Base-by-base conservation (phyloP, 2,113 vertebrate genomes). In the Acrocephalus kingi region DNA sequence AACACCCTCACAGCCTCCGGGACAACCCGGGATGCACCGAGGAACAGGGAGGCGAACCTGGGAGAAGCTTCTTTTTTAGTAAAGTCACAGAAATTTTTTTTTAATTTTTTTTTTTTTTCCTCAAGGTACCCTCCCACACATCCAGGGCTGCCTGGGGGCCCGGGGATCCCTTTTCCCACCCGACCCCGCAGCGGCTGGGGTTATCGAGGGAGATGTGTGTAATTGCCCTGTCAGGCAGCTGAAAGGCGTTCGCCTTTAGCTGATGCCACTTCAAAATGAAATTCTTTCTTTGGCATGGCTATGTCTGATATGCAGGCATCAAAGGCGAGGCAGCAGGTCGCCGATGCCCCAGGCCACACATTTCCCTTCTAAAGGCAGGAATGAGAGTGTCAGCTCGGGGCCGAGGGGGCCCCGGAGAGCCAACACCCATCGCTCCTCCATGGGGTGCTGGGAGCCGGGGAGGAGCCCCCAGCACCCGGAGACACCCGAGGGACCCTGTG, bases 241-340 rank as follows among this genome's bases (percentile, higher is more conserved):
- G 97, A 97, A 97, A 98, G 97, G 94, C 87, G 56, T 96, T 96
- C 90, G 88, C 97, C 97, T 95, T 97, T 96, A 97, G 98, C 98
- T 98, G 98, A 96, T 98, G 98, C 97, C 98, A 98, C 98, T 98
- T 98, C 98, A 98, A 98, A 99, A 98, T 98, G 97, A 98, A 98
- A 99, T 99, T 98, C 98, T 98, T 98, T 97, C 98, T 97, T 78
- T 96, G 97, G 98, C 96, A 95, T 75, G 96, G 97, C 96, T 97
- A 97, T 97, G 98, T 97, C 97, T 98, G 98, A 98, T 98, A 98
- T 97, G 97, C 97, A 97, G 95, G 96, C 98, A 98, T 99, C 98
- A 99, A 99, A 99, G 98, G 94, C 92, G 97, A 96, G 94, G 97
- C 98, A 92, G 79, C 97, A 89, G 84, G 97, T 97, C 94, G 95